Conservation (phyloP, 2,797 vertebrate genomes). For the Poliocrania exsul region DNA sequence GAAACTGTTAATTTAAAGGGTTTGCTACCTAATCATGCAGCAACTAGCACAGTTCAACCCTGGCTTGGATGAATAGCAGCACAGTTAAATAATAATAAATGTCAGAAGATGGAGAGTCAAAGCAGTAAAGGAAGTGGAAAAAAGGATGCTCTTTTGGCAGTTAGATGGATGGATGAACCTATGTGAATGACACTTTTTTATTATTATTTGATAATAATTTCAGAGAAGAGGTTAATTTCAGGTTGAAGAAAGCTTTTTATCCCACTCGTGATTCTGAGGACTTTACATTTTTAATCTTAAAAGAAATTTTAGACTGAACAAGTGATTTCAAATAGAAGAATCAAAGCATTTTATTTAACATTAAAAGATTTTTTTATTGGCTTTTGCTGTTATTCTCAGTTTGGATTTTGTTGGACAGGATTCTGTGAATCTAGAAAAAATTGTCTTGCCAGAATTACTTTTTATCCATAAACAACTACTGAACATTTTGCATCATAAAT, state of each 20-base stretch:
- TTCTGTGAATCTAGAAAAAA: not conserved
- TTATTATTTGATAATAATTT: not conserved
- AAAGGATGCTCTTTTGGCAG: not conserved
- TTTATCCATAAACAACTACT: not conserved
- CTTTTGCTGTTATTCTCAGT: not conserved
- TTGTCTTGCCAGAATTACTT: not conserved
- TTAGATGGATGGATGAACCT: not conserved
- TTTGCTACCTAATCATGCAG: conserved; percentile 3
- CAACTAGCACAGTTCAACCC: not conserved
- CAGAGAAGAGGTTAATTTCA: not conserved
- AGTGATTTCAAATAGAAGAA: not conserved
- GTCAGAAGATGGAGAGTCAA: not conserved
- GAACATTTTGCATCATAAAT: not conserved
- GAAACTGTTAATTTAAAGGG: conserved; percentile 4
- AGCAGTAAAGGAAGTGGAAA: not conserved
- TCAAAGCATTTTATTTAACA: not conserved
- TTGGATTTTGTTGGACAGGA: not conserved
- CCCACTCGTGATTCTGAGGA: not conserved
- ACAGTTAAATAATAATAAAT: conserved; percentile 13
- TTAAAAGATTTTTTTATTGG: not conserved
- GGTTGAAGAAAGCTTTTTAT: not conserved
- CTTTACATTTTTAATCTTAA: not conserved
- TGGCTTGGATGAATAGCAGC: not conserved
- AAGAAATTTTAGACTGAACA: not conserved
- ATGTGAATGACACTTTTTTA: not conserved